Base-by-base conservation (phyloP, 2,113 vertebrate species). In the Oxygymnocypris stewartii region DNA sequence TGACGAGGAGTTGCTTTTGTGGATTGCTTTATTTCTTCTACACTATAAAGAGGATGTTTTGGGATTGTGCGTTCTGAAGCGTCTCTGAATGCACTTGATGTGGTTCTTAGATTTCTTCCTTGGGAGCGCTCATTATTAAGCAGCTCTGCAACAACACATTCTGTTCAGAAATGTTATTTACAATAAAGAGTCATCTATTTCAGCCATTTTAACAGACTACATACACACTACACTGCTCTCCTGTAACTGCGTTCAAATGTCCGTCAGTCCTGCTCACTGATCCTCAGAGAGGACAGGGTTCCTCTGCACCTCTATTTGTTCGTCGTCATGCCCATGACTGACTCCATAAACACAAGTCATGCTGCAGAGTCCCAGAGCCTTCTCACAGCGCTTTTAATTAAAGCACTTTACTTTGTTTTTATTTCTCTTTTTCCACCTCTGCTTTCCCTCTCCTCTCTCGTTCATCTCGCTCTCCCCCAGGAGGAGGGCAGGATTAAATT, bases 401-500 rank as follows among this genome's bases (percentile, higher is more conserved):
- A 94, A 90, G 88, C 89, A 91, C 92, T 94, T 94, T 92, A 93
- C 92, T 94, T 93, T 93, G 91, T 92, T 94, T 94, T 93, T 93
- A 93, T 93, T 94, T 93, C 86, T 88, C 88, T 88, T 89, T 87
- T 86, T 88, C 90, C 82, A 42, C 25, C 54, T 82, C 35, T 49
- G 80, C 73, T 51, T 88, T 86, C 85, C 89, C 81, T 44, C 61
- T 57, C 23, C 59, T 16, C 73, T 25, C 73, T 51, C 73, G 20
- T 51, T 90, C 92, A 84, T 85, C 84, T 78, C 87, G 65, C 88
- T 88, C 87, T 88, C 90, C 86, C 54, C 79, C 85, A 67, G 23
- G 67, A 87, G 54, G 85, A 91, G 90, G 91, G 91, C 89, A 82
- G 90, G 90, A 93, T 94, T 91, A 93, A 94, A 95, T 94, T 94